Percentiles rank a stretch among this genome's conserved stretches.
These are phyloP conservation scores for Pseudonaja textilis DNA, from an alignment of 2,113 vertebrate genomes.

Conservation along the genomic window DNA sequence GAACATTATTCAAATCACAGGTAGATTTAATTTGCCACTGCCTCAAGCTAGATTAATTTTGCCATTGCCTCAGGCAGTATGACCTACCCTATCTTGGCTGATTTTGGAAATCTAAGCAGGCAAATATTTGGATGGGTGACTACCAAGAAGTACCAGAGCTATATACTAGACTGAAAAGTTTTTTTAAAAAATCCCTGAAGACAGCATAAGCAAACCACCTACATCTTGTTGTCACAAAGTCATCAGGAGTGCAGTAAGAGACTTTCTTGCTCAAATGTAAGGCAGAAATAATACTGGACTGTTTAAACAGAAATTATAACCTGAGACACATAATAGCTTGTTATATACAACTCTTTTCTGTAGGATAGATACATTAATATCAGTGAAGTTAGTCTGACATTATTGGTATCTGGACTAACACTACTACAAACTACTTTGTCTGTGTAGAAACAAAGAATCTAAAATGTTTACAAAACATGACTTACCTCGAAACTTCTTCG, in stretches of 20 bases:
- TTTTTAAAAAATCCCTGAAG: neutral
- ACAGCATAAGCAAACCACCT: neutral
- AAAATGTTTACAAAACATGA: neutral
- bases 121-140: neutral
- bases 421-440: neutral
- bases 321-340: neutral
- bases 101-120: neutral
- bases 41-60: neutral
- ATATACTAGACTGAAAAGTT: neutral
- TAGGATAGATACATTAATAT: neutral
- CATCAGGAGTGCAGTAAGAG: neutral
- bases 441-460: neutral
- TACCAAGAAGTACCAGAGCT: neutral
- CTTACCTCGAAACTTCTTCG: conserved; percentile 96
- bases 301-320: neutral
- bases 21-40: neutral
- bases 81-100: neutral
- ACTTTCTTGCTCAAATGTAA: neutral
- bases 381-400: neutral
- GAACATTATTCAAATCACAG: neutral
- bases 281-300: neutral
- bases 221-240: neutral
- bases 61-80: neutral
- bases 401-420: neutral
- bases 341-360: neutral